Conservation (phyloP, 2,888 invertebrate species). For the Scelioninae gen. 1 region DNA sequence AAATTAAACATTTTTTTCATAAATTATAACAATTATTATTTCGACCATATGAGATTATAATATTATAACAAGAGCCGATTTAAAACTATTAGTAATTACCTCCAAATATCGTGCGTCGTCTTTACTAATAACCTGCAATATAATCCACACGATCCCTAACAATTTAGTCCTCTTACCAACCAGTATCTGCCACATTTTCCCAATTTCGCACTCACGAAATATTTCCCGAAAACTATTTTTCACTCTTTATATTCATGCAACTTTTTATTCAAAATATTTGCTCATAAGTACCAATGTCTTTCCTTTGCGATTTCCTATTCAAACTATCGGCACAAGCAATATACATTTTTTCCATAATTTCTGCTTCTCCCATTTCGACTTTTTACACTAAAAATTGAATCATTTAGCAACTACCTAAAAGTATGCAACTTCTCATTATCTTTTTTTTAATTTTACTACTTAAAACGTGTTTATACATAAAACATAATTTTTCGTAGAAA, state of each 20-base stretch:
- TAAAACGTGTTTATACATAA: background rate
- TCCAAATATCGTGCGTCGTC: constrained; percentile 76
- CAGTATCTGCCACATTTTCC: background rate
- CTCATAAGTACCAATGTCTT: background rate
- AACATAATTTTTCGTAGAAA: background rate
- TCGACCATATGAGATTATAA: too few relatives aligned
- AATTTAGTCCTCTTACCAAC: constrained; percentile 30
- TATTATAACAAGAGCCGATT: too few relatives aligned
- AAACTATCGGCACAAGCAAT: constrained; percentile 4
- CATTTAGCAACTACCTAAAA: constrained; percentile 29
- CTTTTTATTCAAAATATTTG: background rate
- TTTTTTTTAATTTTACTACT: background rate
- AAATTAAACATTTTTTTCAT: too few relatives aligned
- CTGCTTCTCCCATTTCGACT: constrained; percentile 5
- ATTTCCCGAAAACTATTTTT: background rate
- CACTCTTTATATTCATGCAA: background rate
- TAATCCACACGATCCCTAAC: constrained; percentile 50
- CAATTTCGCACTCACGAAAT: constrained; percentile 2
- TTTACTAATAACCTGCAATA: constrained; percentile 30
- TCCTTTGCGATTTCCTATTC: background rate
- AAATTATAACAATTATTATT: too few relatives aligned
- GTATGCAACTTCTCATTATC: background rate
- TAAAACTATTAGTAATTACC: constrained; percentile 70
- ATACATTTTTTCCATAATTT: background rate
- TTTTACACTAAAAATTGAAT: constrained; percentile 25